phyloP scores from a whole-genome alignment of 2,797 vertebrate genomes.

The Australoheros facetus region DNA sequence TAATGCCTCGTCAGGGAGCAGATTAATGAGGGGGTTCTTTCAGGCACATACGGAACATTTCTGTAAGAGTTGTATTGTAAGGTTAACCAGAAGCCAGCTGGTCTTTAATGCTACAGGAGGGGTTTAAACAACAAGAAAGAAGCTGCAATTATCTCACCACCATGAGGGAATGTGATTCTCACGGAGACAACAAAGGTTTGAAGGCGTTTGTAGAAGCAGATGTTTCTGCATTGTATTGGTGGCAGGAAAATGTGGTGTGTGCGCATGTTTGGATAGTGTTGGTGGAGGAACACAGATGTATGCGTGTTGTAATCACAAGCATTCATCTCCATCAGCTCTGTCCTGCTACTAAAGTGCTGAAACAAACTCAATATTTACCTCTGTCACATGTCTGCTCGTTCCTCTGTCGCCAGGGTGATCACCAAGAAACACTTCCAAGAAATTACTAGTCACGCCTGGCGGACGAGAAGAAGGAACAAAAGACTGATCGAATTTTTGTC shows the following conservation, averaged over 20 bases:
- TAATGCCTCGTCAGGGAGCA: conserved; percentile 28
- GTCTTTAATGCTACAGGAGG: conserved; percentile 18
- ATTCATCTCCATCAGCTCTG: conserved; percentile 17
- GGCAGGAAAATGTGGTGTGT: conserved; percentile 21
- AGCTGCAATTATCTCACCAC: neutral
- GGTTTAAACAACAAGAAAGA: neutral
- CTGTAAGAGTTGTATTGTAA: neutral
- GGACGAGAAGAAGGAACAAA: neutral
- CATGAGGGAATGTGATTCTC: neutral
- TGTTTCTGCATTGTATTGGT: neutral
- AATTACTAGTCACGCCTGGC: neutral
- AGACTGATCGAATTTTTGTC: neutral
- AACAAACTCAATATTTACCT: conserved; percentile 47
- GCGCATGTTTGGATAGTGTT: neutral
- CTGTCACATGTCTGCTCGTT: neutral
- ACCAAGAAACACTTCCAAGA: conserved; percentile 12
- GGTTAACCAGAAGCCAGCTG: conserved; percentile 14
- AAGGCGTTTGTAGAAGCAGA: conserved; percentile 11
- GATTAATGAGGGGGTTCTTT: conserved; percentile 35
- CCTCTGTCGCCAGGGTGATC: neutral
- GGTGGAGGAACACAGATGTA: conserved; percentile 14
- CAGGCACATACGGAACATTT: neutral
- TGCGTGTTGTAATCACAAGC: conserved; percentile 38
- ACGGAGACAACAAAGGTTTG: neutral
- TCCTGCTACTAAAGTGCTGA: conserved; percentile 11